phyloP scores from a whole-genome alignment of 1,140 invertebrate genomes.

The Homarus americanus region DNA sequence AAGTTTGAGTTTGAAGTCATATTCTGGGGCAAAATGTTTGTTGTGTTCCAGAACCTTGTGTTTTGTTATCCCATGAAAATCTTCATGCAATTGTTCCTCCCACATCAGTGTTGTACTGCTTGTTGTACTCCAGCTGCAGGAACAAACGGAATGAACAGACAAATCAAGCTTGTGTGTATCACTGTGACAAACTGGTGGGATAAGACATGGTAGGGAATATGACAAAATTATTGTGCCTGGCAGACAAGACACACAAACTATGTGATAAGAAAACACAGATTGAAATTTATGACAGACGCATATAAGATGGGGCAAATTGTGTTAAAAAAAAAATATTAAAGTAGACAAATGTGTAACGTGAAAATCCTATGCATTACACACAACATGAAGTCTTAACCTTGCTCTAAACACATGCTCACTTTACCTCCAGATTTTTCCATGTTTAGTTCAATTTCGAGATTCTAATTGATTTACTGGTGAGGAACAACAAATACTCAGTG shows the following conservation, averaged over 20 bases:
- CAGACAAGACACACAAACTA: background rate
- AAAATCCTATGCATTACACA: too few relatives aligned
- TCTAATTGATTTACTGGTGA: background rate
- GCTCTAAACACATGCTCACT: too few relatives aligned
- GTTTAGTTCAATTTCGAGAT: background rate
- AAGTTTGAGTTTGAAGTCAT: constrained; percentile 84
- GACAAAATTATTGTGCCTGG: too few relatives aligned
- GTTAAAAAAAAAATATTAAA: too few relatives aligned
- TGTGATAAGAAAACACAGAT: too few relatives aligned
- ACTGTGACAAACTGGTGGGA: background rate
- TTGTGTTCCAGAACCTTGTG: constrained; percentile 20
- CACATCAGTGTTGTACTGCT: constrained; percentile 83
- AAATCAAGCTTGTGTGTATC: background rate
- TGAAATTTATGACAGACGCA: too few relatives aligned
- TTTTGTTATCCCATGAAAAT: constrained; percentile 86
- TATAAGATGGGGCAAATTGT: too few relatives aligned
- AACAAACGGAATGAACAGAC: background rate
- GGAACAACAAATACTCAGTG: too few relatives aligned
- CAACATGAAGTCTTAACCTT: too few relatives aligned
- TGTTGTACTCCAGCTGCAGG: constrained; percentile 18
- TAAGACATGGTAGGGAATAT: too few relatives aligned
- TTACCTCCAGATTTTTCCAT: background rate
- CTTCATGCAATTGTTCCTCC: constrained; percentile 91
- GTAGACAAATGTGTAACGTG: too few relatives aligned
- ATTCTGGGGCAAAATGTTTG: constrained; percentile 81